Conservation (phyloP, 1,140 invertebrate genomes). For the Brachionus plicatilis region DNA sequence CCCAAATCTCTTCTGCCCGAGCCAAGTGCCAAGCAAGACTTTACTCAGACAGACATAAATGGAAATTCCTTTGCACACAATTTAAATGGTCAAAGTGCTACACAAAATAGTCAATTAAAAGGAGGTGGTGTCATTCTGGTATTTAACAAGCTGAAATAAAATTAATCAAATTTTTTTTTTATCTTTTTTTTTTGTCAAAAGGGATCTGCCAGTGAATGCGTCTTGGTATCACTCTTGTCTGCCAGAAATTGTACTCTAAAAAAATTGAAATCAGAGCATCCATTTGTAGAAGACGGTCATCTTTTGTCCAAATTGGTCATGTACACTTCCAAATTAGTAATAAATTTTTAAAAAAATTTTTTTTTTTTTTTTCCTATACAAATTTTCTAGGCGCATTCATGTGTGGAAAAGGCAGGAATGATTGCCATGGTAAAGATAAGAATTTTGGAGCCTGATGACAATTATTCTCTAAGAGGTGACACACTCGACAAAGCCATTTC, state of each 20-base stretch:
- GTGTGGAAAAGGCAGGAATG: constrained; percentile 98
- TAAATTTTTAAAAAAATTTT: not conserved
- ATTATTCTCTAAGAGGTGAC: constrained; percentile 79
- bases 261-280: constrained; percentile 14
- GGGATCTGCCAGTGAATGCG: constrained; percentile 85
- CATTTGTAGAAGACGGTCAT: constrained; percentile 72
- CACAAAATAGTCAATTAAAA: constrained; percentile 43
- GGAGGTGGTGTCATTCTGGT: constrained; percentile 52
- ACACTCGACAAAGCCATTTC: constrained; percentile 74
- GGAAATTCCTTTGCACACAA: constrained; percentile 44
- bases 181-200: not conserved
- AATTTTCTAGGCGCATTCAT: constrained; percentile 79
- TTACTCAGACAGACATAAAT: not conserved
- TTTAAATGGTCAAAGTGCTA: constrained; percentile 59
- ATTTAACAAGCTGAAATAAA: not conserved
- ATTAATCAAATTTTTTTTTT: not conserved
- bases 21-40: not conserved
- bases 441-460: constrained; percentile 90
- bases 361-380: not conserved
- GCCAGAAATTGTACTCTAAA: constrained; percentile 62
- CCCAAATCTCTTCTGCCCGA: not conserved
- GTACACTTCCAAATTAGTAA: constrained; percentile 64
- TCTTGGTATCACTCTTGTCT: constrained; percentile 72
- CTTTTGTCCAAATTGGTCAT: constrained; percentile 92
- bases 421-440: constrained; percentile 93